These are phyloP conservation scores for Orthonevra nobilis DNA, from an alignment of 2,888 invertebrate genomes.

Conservation along the genomic window DNA sequence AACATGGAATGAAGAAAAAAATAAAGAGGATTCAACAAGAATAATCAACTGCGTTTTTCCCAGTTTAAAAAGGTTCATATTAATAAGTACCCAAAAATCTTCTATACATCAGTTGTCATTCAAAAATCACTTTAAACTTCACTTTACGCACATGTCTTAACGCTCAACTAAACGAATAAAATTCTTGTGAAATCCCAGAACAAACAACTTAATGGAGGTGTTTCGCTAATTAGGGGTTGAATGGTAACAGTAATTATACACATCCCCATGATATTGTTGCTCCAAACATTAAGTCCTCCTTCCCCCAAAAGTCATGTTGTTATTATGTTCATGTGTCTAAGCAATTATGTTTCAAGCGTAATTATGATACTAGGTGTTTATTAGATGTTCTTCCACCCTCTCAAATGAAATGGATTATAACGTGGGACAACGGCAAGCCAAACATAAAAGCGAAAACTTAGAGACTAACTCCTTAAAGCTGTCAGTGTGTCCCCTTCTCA, in stretches of 20 bases:
- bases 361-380: slow-evolving; percentile 68
- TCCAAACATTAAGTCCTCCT: slow-evolving; percentile 14
- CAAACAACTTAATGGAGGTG: slow-evolving; percentile 47
- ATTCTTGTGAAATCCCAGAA: slow-evolving; percentile 49
- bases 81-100: too few species aligned
- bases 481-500: too few species aligned
- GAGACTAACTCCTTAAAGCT: too few species aligned
- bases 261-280: slow-evolving; percentile 33
- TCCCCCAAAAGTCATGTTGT: slow-evolving; percentile 56
- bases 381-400: slow-evolving; percentile 42
- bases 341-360: slow-evolving; percentile 68
- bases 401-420: neutral
- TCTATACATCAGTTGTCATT: too few species aligned
- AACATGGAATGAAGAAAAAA: too few species aligned
- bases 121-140: too few species aligned
- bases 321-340: slow-evolving; percentile 70
- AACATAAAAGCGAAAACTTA: slow-evolving; percentile 6
- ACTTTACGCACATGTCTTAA: slow-evolving; percentile 8
- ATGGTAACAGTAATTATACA: slow-evolving; percentile 66
- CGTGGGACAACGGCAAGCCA: neutral
- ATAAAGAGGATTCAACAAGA: too few species aligned
- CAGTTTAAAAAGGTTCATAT: too few species aligned
- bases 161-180: too few species aligned
- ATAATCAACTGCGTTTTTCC: too few species aligned
- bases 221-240: slow-evolving; percentile 59